Conservation (phyloP, 2,113 vertebrate genomes). For the Apeltes quadracus region DNA sequence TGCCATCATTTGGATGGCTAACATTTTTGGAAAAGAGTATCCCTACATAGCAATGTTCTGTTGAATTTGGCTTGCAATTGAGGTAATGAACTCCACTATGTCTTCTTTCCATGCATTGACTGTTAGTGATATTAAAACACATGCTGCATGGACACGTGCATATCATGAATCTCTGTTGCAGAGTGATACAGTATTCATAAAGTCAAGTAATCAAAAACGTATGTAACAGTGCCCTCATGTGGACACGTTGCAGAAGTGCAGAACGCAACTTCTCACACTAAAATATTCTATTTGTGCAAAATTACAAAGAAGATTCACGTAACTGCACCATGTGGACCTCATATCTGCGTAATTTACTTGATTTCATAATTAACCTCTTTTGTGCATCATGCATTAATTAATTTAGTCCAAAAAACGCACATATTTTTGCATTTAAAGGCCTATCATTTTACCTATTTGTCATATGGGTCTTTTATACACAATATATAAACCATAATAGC, state of each 20-base stretch:
- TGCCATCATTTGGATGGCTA: background rate
- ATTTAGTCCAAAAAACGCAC: background rate
- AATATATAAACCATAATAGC: background rate
- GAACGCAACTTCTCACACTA: background rate
- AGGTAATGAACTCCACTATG: background rate
- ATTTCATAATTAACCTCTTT: too few relatives aligned
- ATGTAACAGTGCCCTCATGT: conserved; percentile 32
- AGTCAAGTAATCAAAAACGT: background rate
- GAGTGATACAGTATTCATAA: background rate
- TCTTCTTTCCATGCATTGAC: background rate
- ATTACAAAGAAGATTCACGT: background rate
- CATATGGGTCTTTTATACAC: background rate
- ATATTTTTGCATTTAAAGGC: background rate
- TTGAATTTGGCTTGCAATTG: background rate
- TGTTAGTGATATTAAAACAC: background rate
- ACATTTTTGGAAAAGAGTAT: background rate
- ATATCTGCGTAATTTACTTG: background rate
- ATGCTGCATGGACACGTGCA: background rate
- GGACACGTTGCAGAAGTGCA: conserved; percentile 20
- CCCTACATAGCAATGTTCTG: background rate
- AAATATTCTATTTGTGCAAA: background rate
- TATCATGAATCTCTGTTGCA: background rate
- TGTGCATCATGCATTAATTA: background rate
- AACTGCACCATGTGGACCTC: background rate
- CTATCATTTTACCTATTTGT: background rate